Evolutionary conservation across 2,888 invertebrate genomes (phyloP), one percentile per base, ranked within the genome.

Genomic region (Idaea aversata): DNA sequence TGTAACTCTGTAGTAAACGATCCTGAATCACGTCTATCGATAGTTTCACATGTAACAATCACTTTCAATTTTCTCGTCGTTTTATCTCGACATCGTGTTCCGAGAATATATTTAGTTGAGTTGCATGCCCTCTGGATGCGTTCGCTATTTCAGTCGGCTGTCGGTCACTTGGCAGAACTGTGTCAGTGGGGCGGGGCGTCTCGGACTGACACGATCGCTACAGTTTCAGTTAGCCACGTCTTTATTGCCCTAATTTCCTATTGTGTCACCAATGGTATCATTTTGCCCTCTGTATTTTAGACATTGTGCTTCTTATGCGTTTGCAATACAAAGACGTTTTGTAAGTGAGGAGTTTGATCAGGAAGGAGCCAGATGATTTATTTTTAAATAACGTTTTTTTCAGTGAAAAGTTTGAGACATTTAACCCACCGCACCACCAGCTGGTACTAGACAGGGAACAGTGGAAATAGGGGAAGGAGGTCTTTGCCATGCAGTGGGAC

Each of bases 131-230:
- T 63, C 65, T 66, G 73, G 77, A 82, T 87, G 85, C 84, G 83
- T 76, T 81, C 77, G 85, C 86, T 90, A 88, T 90, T 90, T 90
- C 80, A 84, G 88, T 87, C 47, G 5, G 10, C 47, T 47, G 47
- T 47, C 72, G 69, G 64, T 63, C 61, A 64, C 59, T 65, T 69
- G 70, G 61, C 64, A 57, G 78, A 91, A 87, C 77, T 87, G 85
- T 90, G 91, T 91, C 89, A 91, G 81, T 90, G 72, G 86, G 86
- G 70, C 90, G 85, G 79, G 81, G 76, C 82, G 87, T 85, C 88
- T 85, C 83, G 59, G 34, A 34, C 16, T 25, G 10, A 16, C 25
- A 25, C 34, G 59, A 7, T 7, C 82, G 75, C 75, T 84, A 81
- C 88, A 85, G 88, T 87, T 88, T 87, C 82, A 86, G 82, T 84